Evolutionary conservation across 2,113 vertebrate species (phyloP).

Genomic region (Coracopsis vasa): DNA sequence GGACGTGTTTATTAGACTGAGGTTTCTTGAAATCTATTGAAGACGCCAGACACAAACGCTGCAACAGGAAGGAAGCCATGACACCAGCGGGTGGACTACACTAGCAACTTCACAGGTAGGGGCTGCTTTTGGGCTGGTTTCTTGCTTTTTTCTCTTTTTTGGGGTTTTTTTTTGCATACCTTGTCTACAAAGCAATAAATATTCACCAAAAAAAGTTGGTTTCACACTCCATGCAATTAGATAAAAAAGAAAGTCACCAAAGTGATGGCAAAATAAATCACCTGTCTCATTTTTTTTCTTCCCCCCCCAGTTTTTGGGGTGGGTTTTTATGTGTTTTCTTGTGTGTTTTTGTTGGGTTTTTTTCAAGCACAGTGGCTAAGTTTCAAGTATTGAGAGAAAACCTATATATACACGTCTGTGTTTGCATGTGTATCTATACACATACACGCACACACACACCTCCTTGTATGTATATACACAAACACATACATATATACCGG

Average conservation of each 20-base stretch:
- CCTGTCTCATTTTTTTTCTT: not conserved
- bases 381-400: constrained; percentile 78
- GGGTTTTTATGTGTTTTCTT: not conserved
- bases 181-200: constrained; percentile 73
- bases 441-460: not conserved
- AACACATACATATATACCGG: constrained; percentile 38
- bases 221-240: constrained; percentile 43
- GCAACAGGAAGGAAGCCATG: constrained; percentile 52
- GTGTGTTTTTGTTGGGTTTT: not conserved
- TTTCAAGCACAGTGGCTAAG: constrained; percentile 70
- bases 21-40: constrained; percentile 44
- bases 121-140: not conserved
- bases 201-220: constrained; percentile 47
- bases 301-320: not conserved
- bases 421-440: constrained; percentile 1
- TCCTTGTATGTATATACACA: constrained; percentile 44
- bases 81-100: constrained; percentile 2
- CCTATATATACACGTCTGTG: constrained; percentile 35
- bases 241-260: constrained; percentile 47
- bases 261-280: constrained; percentile 30
- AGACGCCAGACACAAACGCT: constrained; percentile 51
- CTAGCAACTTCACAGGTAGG: not conserved
- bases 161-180: not conserved
- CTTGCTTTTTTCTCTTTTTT: not conserved
- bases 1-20: constrained; percentile 18